Base-by-base conservation (phyloP, 2,797 vertebrate genomes). In the Coranthus polyacanthus region DNA sequence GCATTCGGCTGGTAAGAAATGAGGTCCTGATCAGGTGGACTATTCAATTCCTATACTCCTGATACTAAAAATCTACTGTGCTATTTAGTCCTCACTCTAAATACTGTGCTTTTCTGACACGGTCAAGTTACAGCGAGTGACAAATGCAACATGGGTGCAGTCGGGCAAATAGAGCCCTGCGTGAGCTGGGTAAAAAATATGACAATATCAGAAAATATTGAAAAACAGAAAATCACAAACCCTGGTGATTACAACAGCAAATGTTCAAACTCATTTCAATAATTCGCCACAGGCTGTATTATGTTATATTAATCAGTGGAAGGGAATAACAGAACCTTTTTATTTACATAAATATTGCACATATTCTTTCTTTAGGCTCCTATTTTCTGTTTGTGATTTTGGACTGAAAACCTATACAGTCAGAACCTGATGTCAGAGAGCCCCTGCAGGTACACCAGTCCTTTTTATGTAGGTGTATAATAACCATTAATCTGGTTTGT, bases 401-500 rank as follows among this genome's bases (percentile, higher is more conserved):
- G 16, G 47, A 62, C 8, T 34, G 6, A 50, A 82, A 39, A 10
- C 34, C 26, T 16, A 34, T 6, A 34, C 43, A 18, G 20, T 64
- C 15, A 18, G 15, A 50, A 60, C 45, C 49, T 69, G 63, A 45
- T 68, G 61, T 72, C 41, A 73, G 16, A 22, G 13, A 59, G 12
- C 39, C 46, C 51, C 56, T 70, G 59, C 56, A 76, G 75, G 61
- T 60, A 74, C 56, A 65, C 9, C 24, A 11, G 41, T 34, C 41
- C 47, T 78, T 62, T 21, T 73, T 55, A 68, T 69, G 81, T 64
- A 79, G 75, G 68, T 85, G 69, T 69, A 62, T 63, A 70, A 76
- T 72, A 77, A 73, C 43, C 56, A 65, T 79, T 76, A 80, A 78
- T 83, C 79, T 68, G 51, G 61, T 75, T 69, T 79, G 82, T 83